Base-by-base conservation (phyloP, 2,888 invertebrate genomes). In the Helobdella robusta region DNA sequence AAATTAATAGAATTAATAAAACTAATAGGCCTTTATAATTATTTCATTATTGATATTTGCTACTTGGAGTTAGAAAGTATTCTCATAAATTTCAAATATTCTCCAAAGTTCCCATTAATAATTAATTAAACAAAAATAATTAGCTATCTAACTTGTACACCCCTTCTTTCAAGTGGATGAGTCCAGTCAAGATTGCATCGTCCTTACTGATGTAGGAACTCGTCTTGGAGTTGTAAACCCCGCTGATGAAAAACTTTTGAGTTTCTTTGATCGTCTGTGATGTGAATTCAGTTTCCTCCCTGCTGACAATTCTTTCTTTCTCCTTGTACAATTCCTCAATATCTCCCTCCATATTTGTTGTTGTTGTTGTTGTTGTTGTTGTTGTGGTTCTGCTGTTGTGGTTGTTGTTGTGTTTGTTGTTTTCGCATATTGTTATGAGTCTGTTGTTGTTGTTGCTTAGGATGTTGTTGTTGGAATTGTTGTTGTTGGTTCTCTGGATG, bases 171-270 rank as follows among this genome's bases (percentile, higher is more conserved):
- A 75, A 74, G 67, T 76, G 74, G 25, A 78, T 69, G 18, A 77
- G 71, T 4, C 76, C 75, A 40, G 74, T 73, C 0, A 71, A 68
- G 52, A 78, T 71, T 11, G 79, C 78, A 62, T 75, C 73, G 60
- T 74, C 73, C 3, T 77, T 74, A 59, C 74, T 75, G 46, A 78
- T 69, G 52, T 73, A 70, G 50, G 74, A 72, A 23, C 73, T 70
- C 18, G 69, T 75, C 50, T 74, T 68, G 2, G 77, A 77, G 50
- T 78, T 77, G 30, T 76, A 68, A 4, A 77, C 76, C 1, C 77
- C 77, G 4, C 69, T 68, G 30, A 75, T 75, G 56, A 73, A 71
- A 64, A 76, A 76, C 1, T 71, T 72, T 50, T 72, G 71, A 0
- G 71, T 72, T 61, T 75, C 74, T 34, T 71, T 70, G 64, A 72